A percentile compares a stretch with the other conserved stretches of the same genome.
These are phyloP conservation scores for Labroides dimidiatus DNA, from an alignment of 2,797 vertebrate species.

Conservation along the genomic window DNA sequence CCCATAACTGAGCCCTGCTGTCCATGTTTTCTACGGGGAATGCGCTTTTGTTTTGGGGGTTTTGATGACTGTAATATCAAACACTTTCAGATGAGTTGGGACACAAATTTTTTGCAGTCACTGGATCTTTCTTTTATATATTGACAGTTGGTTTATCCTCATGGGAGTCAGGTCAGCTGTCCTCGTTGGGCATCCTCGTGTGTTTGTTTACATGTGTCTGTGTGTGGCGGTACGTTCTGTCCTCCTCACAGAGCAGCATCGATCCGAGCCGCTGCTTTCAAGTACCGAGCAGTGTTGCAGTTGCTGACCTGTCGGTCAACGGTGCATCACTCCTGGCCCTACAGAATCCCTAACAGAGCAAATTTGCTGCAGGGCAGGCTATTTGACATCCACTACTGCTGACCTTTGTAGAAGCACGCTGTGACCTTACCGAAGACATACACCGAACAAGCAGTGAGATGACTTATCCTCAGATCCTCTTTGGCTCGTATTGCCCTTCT, in stretches of 20 bases:
- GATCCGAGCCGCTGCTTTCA: slow-evolving; percentile 51
- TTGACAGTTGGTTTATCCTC: background rate
- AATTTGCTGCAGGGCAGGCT: slow-evolving; percentile 43
- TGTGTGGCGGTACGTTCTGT: background rate
- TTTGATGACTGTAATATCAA: no score
- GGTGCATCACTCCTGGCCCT: slow-evolving; percentile 45
- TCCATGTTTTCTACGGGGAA: no score
- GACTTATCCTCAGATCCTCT: no score
- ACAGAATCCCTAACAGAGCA: slow-evolving; percentile 41
- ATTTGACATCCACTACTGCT: background rate
- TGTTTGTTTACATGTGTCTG: background rate
- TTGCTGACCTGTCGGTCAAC: slow-evolving; percentile 39
- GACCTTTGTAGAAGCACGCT: background rate
- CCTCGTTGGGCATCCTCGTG: background rate
- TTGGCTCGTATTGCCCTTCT: slow-evolving; percentile 5
- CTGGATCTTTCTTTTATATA: no score
- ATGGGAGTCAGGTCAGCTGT: no score
- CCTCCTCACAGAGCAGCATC: slow-evolving; percentile 34
- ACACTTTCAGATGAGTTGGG: no score
- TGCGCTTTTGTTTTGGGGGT: no score
- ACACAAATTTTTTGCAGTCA: no score
- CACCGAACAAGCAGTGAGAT: no score
- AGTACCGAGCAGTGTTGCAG: slow-evolving; percentile 46
- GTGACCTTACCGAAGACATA: background rate
- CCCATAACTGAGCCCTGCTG: no score